Base-by-base conservation (phyloP, 2,113 vertebrate species). In the Corapipo altera region DNA sequence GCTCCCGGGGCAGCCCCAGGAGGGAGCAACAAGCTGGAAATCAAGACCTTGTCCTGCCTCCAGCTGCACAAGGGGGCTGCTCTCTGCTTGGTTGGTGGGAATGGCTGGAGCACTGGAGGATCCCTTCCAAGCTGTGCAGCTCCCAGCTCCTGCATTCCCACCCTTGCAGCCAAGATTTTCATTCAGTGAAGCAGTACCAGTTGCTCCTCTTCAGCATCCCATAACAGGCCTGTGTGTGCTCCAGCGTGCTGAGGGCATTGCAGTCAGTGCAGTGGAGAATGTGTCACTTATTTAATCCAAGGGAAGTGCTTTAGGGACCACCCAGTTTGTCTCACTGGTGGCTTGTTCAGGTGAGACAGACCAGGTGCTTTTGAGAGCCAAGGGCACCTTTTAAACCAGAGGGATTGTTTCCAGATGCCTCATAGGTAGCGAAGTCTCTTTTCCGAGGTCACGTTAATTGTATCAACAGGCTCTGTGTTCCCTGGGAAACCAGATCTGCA, bases 231-330 rank as follows among this genome's bases (percentile, higher is more conserved):
- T 26, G 51, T 52, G 49, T 73, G 67, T 49, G 35, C 35, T 35
- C n/a, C 6, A 3, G 57, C 4, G 22, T 59, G 58, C 15, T 23
- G 8, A 35, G 58, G n/a, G 58, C 58, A 17, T 11, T 26, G 58
- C n/a, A 59, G 23, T 26, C 11, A 4, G 58, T 59, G 70, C 11
- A 4, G 0, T 0, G 27, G 27, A 30, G 52, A 76, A 24, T 0
- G 1, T 12, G 15, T 17, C 2, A 0, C 3, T 2, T 11, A 4
- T 14, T 20, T 26, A 13, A 32, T 51, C 26, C 66, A 37, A 37
- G 51, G 59, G 37, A 72, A 20, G 1, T 13, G 67, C 76, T 58
- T 13, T 5, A 6, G 44, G 64, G 20, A 51, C 49, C 12, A 3
- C 55, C 49, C 0, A 0, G 0, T 14, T 51, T 55, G n/a, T 16